Conservation (phyloP, 2,797 vertebrate genomes). For the Hippopotamyrus pictus region DNA sequence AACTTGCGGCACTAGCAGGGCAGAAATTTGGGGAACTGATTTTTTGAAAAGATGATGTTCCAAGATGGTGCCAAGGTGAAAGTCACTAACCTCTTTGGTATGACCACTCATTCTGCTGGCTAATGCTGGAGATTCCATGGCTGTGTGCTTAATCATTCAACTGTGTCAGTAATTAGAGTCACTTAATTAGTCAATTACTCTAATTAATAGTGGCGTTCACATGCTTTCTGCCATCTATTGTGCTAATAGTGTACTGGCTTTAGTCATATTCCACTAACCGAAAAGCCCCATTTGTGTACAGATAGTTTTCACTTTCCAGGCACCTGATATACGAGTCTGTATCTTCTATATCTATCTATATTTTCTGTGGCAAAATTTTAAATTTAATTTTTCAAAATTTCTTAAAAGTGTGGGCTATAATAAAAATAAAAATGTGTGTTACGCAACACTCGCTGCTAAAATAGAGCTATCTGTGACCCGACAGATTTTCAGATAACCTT, state of each 20-base stretch:
- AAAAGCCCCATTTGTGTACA: background rate
- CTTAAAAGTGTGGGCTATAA: background rate
- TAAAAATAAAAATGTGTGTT: background rate
- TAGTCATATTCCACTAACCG: background rate
- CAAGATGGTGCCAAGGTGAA: background rate
- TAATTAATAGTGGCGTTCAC: background rate
- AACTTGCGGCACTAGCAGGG: background rate
- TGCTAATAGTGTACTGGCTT: background rate
- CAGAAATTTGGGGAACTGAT: background rate
- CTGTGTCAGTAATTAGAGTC: background rate
- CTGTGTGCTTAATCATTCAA: background rate
- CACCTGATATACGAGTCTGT: background rate
- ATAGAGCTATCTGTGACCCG: background rate
- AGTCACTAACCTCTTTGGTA: background rate
- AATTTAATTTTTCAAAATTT: background rate
- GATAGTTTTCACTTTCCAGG: background rate
- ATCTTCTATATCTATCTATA: background rate
- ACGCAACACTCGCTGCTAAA: background rate
- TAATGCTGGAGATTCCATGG: background rate
- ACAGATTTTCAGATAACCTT: background rate
- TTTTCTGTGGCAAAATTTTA: background rate
- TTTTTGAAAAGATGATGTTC: background rate
- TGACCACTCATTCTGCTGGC: background rate
- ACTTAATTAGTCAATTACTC: background rate
- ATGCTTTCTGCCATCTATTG: background rate